Evolutionary conservation across 2,797 vertebrate species (phyloP).

Genomic region (Scolopax rusticola): DNA sequence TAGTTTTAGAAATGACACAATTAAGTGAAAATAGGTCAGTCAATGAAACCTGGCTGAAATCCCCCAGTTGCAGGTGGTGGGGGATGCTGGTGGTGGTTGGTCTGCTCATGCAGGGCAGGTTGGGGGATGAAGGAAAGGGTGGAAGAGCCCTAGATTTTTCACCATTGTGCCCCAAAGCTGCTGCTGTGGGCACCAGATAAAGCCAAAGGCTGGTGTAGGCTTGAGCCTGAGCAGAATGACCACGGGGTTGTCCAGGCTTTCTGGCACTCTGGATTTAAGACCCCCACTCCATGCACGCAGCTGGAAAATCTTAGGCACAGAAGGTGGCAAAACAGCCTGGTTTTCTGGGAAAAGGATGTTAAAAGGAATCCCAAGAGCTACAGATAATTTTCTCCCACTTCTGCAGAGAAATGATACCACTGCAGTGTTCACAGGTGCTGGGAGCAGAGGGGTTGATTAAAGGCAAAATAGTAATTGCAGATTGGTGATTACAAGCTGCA

Average conservation of each 20-base stretch:
- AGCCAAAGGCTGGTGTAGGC: neutral
- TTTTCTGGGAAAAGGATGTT: neutral
- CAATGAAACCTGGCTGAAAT: neutral
- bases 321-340: neutral
- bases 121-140: neutral
- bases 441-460: neutral
- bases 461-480: neutral
- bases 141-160: neutral
- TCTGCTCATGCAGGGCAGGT: neutral
- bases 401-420: neutral
- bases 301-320: neutral
- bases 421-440: neutral
- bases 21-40: neutral
- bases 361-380: neutral
- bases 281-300: fast-evolving
- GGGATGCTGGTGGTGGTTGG: neutral
- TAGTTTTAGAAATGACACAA: neutral
- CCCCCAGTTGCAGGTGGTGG: neutral
- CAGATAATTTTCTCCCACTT: neutral
- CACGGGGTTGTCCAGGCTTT: neutral
- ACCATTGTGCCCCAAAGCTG: neutral
- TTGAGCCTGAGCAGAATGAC: neutral
- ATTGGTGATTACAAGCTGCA: neutral
- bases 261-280: neutral
- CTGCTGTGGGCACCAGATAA: neutral